These are phyloP conservation scores for Melanerpes formicivorus DNA, from an alignment of 2,113 vertebrate genomes.

Conservation along the genomic window DNA sequence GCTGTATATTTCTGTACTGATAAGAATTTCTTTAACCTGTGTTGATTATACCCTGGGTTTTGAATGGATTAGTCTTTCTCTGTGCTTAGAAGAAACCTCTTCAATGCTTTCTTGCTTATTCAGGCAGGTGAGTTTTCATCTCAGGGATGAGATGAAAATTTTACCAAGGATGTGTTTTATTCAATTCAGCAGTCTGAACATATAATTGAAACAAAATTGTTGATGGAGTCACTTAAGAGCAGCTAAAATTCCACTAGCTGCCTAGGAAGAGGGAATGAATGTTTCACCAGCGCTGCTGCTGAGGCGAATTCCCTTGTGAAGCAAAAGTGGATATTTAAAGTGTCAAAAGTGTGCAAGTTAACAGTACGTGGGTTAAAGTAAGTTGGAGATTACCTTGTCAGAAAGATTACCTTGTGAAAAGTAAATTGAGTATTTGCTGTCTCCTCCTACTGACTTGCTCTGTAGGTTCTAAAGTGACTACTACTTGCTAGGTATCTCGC, in stretches of 20 bases:
- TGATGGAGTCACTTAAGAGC: background rate
- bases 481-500: background rate
- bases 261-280: background rate
- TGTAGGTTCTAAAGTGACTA: background rate
- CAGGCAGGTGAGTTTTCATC: constrained; percentile 32
- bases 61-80: background rate
- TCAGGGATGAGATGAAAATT: constrained; percentile 16
- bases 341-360: constrained; percentile 16
- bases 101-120: background rate
- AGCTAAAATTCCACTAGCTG: background rate
- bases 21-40: background rate
- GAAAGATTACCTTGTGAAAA: constrained; percentile 12
- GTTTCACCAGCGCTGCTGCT: background rate
- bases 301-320: background rate
- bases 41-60: background rate
- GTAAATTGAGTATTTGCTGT: background rate
- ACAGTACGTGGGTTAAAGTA: background rate
- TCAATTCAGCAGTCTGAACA: constrained; percentile 46
- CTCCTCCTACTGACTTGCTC: background rate
- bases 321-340: constrained; percentile 30
- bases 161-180: background rate
- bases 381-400: constrained; percentile 34
- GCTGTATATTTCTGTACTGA: background rate
- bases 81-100: background rate
- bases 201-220: constrained; percentile 39